These are phyloP conservation scores for Acyrthosiphon pisum DNA, from an alignment of 1,140 invertebrate genomes.

Conservation along the genomic window DNA sequence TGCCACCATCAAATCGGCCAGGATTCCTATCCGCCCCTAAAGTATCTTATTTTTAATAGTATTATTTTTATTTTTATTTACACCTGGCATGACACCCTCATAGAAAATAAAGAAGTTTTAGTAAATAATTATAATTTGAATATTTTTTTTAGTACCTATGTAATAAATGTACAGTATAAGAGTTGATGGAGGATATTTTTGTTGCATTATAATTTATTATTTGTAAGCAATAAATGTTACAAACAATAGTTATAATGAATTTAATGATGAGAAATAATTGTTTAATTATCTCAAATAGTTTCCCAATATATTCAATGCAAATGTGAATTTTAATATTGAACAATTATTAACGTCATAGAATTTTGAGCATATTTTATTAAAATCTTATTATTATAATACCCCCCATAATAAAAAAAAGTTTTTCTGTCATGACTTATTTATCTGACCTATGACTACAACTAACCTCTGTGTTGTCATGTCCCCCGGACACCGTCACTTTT, in stretches of 20 bases:
- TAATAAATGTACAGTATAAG: not conserved
- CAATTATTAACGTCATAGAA: not conserved
- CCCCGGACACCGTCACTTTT: too few relatives aligned
- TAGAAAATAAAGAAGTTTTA: not conserved
- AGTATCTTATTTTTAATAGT: slow-evolving; percentile 31
- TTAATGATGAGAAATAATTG: not conserved
- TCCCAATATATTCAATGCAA: not conserved
- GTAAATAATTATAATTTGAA: not conserved
- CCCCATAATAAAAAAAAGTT: too few relatives aligned
- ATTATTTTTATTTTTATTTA: not conserved
- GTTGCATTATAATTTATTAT: not conserved
- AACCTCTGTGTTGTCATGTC: too few relatives aligned
- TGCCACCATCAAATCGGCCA: slow-evolving; percentile 45
- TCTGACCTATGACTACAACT: too few relatives aligned
- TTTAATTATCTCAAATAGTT: not conserved
- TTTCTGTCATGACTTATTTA: too few relatives aligned
- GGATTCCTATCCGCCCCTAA: slow-evolving; percentile 45
- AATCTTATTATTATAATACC: too few relatives aligned
- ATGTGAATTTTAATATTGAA: not conserved
- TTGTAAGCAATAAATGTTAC: not conserved
- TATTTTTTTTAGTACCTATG: too few relatives aligned
- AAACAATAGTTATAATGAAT: not conserved
- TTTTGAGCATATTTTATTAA: too few relatives aligned
- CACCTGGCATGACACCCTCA: not conserved
- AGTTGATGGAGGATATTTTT: not conserved